Evolutionary conservation across 1,140 invertebrate genomes (phyloP), one percentile per base, ranked within the genome.

Genomic region (Pseudobourletiella spinata): DNA sequence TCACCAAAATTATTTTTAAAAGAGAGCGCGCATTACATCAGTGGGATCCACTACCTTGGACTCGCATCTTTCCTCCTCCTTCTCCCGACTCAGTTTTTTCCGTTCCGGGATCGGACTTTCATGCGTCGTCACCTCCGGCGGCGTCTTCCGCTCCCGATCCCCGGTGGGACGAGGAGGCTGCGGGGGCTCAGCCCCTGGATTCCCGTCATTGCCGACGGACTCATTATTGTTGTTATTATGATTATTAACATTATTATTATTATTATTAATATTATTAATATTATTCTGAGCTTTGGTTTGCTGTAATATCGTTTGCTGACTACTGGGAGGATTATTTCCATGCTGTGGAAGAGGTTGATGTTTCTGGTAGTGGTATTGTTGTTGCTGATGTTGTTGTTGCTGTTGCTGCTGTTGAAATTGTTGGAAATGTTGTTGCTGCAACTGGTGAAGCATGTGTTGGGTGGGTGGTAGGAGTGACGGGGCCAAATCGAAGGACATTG

Each of bases 91-190:
- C 71, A 95, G 87, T 59, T 88, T 86, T 70, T 91, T 93, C 3
- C 93, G 80, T 70, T 96, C 91, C 0, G 94, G 94, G 70, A 96
- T 96, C 0, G 94, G 94, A 1, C 91, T 95, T 66, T 91, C 88
- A 72, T 94, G 91, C 67, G 91, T 86, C 43, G 66, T 65, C 18
- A 61, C 61, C 58, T 61, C 43, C 29, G 52, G 55, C 26, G 39
- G 59, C 48, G 8, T 26, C 46, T 67, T 18, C 18, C 48, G 29
- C 25, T 26, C 54, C 44, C 3, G 15, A 11, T 50, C 26, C 48
- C 22, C 30, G 42, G 51, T 48, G 4, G n/a, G 32, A 16, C 54
- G 26, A 39, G 52, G 29, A 6, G 30, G 26, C 29, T 26, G 48
- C 18, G 29, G 29, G 16, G 42, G 29, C 29, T 42, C 48, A 16